Percentiles rank a stretch among this genome's conserved stretches.
phyloP scores from a whole-genome alignment of 2,888 invertebrate genomes.

The Morpho helenor region DNA sequence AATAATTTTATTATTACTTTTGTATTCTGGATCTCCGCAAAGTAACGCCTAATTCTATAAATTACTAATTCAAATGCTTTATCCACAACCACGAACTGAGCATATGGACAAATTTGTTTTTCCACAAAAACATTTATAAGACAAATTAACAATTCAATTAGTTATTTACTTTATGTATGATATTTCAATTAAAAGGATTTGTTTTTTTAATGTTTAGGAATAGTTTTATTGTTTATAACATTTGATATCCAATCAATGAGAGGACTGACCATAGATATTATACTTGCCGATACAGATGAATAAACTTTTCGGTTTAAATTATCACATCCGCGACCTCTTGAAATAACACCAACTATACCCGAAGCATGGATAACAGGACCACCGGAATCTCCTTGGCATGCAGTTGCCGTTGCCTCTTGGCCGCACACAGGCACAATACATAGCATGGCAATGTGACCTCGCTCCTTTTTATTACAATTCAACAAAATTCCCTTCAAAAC shows the following conservation, averaged over 20 bases:
- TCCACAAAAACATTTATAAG: no score
- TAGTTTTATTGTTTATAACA: neutral
- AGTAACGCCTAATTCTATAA: no score
- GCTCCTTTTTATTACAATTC: neutral
- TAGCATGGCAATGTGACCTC: neutral
- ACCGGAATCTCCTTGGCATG: constrained; percentile 13
- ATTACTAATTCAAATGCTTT: no score
- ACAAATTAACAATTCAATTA: no score
- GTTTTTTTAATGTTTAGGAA: neutral
- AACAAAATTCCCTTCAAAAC: constrained; percentile 4
- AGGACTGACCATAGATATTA: neutral
- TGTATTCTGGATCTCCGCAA: no score
- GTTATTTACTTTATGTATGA: no score
- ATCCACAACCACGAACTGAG: no score
- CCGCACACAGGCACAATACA: constrained; percentile 1
- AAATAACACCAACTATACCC: constrained; percentile 6
- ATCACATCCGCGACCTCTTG: neutral
- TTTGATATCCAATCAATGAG: constrained; percentile 6
- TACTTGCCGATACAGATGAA: neutral
- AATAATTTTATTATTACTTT: no score
- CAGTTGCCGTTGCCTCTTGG: neutral
- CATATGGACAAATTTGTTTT: no score
- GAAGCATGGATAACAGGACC: constrained; percentile 8
- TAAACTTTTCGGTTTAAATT: neutral
- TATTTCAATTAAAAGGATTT: neutral